Percentiles rank a stretch among this genome's conserved stretches.
Conservation (phyloP, 1,140 invertebrate genomes). For the Phortica variegata region DNA sequence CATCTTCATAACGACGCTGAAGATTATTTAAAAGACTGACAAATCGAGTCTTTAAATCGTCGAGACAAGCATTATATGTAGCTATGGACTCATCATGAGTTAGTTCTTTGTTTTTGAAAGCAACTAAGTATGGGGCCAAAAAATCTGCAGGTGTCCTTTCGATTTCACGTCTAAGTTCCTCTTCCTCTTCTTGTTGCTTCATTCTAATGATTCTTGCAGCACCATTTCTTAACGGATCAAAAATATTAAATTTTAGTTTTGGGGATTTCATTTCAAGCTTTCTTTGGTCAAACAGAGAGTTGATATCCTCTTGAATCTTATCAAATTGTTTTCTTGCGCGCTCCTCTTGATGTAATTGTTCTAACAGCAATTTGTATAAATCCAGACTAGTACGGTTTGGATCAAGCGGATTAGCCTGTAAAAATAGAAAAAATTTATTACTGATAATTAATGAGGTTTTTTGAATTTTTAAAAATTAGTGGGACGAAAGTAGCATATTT, state of each 20-base stretch:
- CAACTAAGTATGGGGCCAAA: slow-evolving; percentile 62
- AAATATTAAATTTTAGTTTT: slow-evolving; percentile 57
- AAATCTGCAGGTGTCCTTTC: slow-evolving; percentile 58
- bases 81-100: slow-evolving; percentile 49
- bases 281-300: slow-evolving; percentile 58
- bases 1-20: slow-evolving; percentile 59
- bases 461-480: too few relatives aligned
- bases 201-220: slow-evolving; percentile 51
- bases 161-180: slow-evolving; percentile 45
- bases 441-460: too few relatives aligned
- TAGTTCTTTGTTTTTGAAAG: slow-evolving; percentile 56
- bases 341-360: slow-evolving; percentile 60
- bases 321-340: slow-evolving; percentile 47
- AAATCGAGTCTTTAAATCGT: slow-evolving; percentile 61
- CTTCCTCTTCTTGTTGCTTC: slow-evolving; percentile 53
- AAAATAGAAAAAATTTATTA: not conserved
- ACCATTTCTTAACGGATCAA: slow-evolving; percentile 62
- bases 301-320: slow-evolving; percentile 59
- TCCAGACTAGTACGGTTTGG: slow-evolving; percentile 64
- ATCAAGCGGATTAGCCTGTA: slow-evolving; percentile 64
- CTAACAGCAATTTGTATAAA: slow-evolving; percentile 61
- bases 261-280: slow-evolving; percentile 57
- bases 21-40: slow-evolving; percentile 60
- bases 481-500: too few relatives aligned
- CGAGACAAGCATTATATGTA: slow-evolving; percentile 59